Evolutionary conservation across 2,113 vertebrate species (phyloP).

Genomic region (Ciconia stormi): DNA sequence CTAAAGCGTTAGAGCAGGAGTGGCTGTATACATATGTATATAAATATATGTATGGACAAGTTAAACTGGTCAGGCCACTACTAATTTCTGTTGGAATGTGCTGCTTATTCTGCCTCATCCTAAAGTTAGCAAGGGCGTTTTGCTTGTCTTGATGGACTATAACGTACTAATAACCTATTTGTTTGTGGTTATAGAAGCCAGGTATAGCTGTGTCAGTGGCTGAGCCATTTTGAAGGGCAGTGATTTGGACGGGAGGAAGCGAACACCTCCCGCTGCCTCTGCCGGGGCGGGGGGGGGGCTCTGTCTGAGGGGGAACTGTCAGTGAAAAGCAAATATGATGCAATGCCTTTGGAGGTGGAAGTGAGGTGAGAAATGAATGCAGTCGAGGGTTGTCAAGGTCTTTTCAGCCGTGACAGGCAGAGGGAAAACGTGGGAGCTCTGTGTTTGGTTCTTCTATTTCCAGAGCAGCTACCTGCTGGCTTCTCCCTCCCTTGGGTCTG

Average conservation of each 20-base stretch:
- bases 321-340: not conserved
- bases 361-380: not conserved
- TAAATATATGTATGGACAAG: not conserved
- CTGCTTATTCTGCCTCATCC: not conserved
- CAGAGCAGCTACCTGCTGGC: not conserved
- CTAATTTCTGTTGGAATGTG: not conserved
- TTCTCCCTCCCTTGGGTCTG: not conserved
- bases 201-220: not conserved
- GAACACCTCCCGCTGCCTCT: not conserved
- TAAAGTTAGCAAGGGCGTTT: not conserved
- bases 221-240: not conserved
- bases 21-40: not conserved
- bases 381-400: not conserved
- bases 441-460: not conserved
- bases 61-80: constrained; percentile 35
- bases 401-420: not conserved
- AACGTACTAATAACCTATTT: not conserved
- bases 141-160: not conserved
- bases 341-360: not conserved
- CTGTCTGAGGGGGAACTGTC: not conserved
- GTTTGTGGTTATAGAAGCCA: not conserved
- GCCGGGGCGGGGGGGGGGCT: not conserved
- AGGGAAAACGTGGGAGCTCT: not conserved
- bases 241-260: not conserved
- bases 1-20: not conserved